Percentiles rank a stretch among this genome's conserved stretches.
These are phyloP conservation scores for Tokudaia muenninki DNA, from an alignment of 2,797 vertebrate genomes.

Conservation along the genomic window DNA sequence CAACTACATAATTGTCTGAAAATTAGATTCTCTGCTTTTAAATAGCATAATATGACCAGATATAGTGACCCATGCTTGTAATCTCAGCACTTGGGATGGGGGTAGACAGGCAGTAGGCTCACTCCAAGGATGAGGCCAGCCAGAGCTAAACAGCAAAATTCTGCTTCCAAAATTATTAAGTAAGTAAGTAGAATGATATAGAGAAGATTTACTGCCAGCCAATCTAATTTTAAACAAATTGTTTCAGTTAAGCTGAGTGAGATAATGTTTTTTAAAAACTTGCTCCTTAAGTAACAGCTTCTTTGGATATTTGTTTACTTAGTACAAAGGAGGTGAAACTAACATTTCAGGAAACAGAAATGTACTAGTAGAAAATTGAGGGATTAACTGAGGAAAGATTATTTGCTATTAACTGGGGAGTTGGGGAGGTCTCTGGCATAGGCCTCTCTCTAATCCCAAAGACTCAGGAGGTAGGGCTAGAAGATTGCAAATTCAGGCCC, in stretches of 20 bases:
- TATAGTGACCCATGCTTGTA: background rate
- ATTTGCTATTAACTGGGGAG: conserved; percentile 75
- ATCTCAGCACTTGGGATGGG: background rate
- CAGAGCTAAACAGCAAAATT: background rate
- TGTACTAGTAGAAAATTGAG: conserved; percentile 82
- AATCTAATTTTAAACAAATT: background rate
- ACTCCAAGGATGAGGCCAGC: background rate
- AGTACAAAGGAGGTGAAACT: conserved; percentile 69
- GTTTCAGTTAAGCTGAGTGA: conserved; percentile 16
- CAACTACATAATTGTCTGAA: background rate
- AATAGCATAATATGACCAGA: background rate
- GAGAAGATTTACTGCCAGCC: background rate
- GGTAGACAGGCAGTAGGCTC: background rate
- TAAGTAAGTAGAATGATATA: background rate
- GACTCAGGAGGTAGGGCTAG: too few species aligned
- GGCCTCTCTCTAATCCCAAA: background rate
- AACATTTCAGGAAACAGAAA: conserved; percentile 60
- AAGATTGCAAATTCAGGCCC: background rate
- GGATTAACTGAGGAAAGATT: conserved; percentile 89
- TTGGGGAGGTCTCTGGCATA: background rate
- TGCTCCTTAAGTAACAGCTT: conserved; percentile 43
- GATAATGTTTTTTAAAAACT: background rate
- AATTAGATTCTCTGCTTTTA: background rate
- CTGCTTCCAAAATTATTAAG: background rate
- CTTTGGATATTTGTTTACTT: conserved; percentile 68